Evolutionary conservation across 92 coral and sea anemone species (phyloP).

Genomic region (Porites cylindrica): DNA sequence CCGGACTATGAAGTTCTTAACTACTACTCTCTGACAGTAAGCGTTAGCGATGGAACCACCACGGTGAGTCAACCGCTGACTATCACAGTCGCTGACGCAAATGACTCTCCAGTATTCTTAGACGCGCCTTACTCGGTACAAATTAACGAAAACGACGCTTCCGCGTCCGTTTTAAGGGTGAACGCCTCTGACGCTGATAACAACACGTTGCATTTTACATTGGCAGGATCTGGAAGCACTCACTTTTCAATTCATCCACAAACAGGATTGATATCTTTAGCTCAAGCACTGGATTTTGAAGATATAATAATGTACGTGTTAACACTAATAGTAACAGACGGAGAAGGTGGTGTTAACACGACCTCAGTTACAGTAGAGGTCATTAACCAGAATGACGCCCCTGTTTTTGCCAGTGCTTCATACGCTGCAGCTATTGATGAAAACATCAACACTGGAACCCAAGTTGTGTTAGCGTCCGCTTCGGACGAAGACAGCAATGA

Average conservation of each 20-base stretch:
- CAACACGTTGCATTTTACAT: conserved; percentile 59
- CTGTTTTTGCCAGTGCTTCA: conserved; percentile 65
- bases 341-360: conserved; percentile 50
- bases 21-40: conserved; percentile 48
- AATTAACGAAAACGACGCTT: conserved; percentile 50
- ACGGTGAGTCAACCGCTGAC: conserved; percentile 65
- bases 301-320: conserved; percentile 38
- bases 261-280: conserved; percentile 60
- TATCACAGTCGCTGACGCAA: conserved; percentile 54
- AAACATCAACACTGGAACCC: conserved; percentile 63
- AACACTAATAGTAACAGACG: conserved; percentile 57
- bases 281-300: conserved; percentile 66
- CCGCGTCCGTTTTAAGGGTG: conserved; percentile 51
- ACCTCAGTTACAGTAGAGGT: conserved; percentile 59
- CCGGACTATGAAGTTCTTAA: conserved; percentile 63
- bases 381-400: conserved; percentile 65
- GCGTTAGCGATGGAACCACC: conserved; percentile 55
- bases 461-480: conserved; percentile 65
- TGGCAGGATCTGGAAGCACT: conserved; percentile 65
- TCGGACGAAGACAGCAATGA: conserved; percentile 62
- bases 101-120: conserved; percentile 61
- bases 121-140: conserved; percentile 58
- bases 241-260: conserved; percentile 52
- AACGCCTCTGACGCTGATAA: conserved; percentile 78
- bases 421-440: conserved; percentile 64